Percentiles rank a stretch among this genome's conserved stretches.
These are phyloP conservation scores for Drosophila repletoides DNA, from an alignment of 1,140 invertebrate genomes.

Conservation along the genomic window DNA sequence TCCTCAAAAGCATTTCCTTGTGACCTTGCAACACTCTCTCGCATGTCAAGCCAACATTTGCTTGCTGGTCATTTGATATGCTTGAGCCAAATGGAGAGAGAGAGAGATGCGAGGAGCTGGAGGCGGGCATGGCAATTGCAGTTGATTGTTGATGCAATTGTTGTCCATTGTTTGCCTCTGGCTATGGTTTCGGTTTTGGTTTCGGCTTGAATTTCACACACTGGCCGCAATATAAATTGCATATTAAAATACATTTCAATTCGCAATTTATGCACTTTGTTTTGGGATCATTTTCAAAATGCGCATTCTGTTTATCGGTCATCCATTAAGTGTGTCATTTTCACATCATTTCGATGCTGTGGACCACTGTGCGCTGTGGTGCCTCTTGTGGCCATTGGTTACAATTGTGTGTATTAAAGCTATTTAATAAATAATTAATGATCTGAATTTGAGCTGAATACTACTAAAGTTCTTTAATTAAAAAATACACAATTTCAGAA, in stretches of 20 bases:
- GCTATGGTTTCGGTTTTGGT: constrained; percentile 10
- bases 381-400: constrained; percentile 22
- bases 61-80: constrained; percentile 33
- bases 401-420: constrained; percentile 29
- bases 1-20: background rate
- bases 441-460: constrained; percentile 1
- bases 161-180: background rate
- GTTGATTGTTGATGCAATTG: constrained; percentile 31
- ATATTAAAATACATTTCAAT: constrained; percentile 59
- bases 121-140: constrained; percentile 17
- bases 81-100: constrained; percentile 33
- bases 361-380: background rate
- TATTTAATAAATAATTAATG: constrained; percentile 22
- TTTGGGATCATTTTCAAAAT: background rate
- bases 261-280: constrained; percentile 29
- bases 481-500: no score
- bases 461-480: no score
- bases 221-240: constrained; percentile 64
- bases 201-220: constrained; percentile 6
- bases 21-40: constrained; percentile 29
- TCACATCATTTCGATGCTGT: no score
- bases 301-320: background rate
- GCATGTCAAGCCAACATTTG: constrained; percentile 15
- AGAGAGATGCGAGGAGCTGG: no score
- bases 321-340: constrained; percentile 11